Percentiles rank a stretch among this genome's conserved stretches.
Conservation (phyloP, 2,888 invertebrate species). For the Blastobasis adustella region DNA sequence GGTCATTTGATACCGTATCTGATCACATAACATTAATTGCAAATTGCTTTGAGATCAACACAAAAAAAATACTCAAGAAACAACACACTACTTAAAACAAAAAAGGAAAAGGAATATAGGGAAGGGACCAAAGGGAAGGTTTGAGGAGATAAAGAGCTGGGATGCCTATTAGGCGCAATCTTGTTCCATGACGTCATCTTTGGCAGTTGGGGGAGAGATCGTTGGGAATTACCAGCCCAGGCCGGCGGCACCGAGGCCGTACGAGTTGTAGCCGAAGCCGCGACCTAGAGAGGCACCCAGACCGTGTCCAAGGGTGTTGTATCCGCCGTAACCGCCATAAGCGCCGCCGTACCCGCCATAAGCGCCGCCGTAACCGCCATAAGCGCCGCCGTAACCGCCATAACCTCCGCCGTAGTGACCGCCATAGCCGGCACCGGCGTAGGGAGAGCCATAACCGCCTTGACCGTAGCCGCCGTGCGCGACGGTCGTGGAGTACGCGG, state of each 20-base stretch:
- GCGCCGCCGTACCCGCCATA: conserved; percentile 1
- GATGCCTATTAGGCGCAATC: not conserved
- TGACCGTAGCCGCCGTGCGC: conserved; percentile 6
- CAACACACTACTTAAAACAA: not conserved
- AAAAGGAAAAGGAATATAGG: not conserved
- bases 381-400: conserved; percentile 5
- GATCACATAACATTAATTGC: too few relatives aligned
- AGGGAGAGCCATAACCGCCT: conserved; percentile 12
- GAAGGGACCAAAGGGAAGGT: not conserved
- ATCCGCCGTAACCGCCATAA: conserved; percentile 12
- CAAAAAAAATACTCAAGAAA: too few relatives aligned
- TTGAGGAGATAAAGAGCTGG: not conserved
- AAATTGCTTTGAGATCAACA: too few relatives aligned
- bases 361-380: conserved; percentile 4
- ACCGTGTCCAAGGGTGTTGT: conserved; percentile 2
- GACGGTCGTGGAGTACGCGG: not conserved
- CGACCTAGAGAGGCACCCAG: conserved; percentile 6
- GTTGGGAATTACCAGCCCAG: conserved; percentile 10
- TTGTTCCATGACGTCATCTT: not conserved
- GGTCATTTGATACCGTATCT: too few relatives aligned
- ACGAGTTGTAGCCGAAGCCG: not conserved
- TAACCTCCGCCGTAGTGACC: conserved; percentile 5
- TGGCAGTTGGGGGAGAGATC: not conserved
- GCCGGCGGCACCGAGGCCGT: not conserved
- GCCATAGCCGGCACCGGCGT: conserved; percentile 20